Percentiles rank a stretch among this genome's conserved stretches.
Evolutionary conservation across 2,797 vertebrate genomes (phyloP).

Genomic region (Liparis tanakae): DNA sequence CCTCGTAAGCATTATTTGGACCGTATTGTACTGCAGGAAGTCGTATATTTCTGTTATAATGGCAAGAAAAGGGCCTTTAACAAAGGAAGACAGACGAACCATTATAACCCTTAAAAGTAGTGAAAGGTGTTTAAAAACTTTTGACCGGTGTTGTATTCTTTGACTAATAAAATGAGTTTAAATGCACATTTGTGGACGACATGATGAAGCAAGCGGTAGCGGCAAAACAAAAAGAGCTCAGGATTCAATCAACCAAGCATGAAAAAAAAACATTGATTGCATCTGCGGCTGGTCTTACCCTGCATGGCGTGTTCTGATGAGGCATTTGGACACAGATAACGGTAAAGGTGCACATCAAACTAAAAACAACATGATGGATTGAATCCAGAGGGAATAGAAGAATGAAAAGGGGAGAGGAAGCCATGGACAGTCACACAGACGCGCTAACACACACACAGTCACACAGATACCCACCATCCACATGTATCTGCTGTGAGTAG

Average conservation of each 20-base stretch:
- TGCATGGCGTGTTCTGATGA: background rate
- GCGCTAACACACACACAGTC: slow-evolving; percentile 42
- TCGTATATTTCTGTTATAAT: too few relatives aligned
- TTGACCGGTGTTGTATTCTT: background rate
- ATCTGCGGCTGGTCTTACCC: background rate
- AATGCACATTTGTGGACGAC: slow-evolving; percentile 17
- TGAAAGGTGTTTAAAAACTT: too few relatives aligned
- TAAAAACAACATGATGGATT: slow-evolving; percentile 55
- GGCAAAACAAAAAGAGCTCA: slow-evolving; percentile 54
- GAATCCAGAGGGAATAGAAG: slow-evolving; percentile 59
- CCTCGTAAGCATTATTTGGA: too few relatives aligned
- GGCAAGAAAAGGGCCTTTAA: too few relatives aligned
- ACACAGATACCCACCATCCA: slow-evolving; percentile 86
- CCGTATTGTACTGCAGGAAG: too few relatives aligned
- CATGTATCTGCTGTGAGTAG: slow-evolving; percentile 86
- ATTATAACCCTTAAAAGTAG: too few relatives aligned
- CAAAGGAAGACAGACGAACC: too few relatives aligned
- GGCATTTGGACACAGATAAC: slow-evolving; percentile 8
- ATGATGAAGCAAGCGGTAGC: slow-evolving; percentile 65
- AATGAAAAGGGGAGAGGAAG: slow-evolving; percentile 53
- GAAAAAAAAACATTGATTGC: background rate
- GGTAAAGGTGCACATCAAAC: slow-evolving; percentile 8
- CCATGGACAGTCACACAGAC: slow-evolving; percentile 43
- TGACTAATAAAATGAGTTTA: background rate
- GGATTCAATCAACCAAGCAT: slow-evolving; percentile 68